Evolutionary conservation across 1,140 invertebrate species (phyloP).

Genomic region (Drosophila ficusphila): DNA sequence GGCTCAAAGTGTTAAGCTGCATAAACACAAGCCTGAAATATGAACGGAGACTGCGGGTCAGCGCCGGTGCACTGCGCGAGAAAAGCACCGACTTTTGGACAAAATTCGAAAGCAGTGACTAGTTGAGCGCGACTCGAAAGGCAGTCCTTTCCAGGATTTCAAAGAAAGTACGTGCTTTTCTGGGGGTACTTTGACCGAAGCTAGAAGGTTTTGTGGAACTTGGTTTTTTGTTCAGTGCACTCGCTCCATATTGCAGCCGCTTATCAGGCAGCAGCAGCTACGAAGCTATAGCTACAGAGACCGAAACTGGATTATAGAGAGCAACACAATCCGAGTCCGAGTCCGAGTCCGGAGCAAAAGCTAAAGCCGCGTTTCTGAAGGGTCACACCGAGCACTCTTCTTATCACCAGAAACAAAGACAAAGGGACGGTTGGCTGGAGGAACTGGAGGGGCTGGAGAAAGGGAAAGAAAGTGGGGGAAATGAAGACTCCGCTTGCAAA

Average conservation of each 20-base stretch:
- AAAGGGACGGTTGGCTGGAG: not conserved
- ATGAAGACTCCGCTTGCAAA: not conserved
- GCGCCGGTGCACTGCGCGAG: slow-evolving; percentile 4
- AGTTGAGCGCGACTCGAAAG: not conserved
- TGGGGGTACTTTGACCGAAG: too few species aligned
- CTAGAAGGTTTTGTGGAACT: too few species aligned
- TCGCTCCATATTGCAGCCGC: slow-evolving; percentile 47
- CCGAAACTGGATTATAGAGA: not conserved
- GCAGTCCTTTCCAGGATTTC: too few species aligned
- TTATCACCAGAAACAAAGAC: slow-evolving; percentile 52
- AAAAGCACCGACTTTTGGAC: too few species aligned
- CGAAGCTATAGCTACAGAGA: not conserved
- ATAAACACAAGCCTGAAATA: slow-evolving; percentile 71
- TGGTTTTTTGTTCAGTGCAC: slow-evolving; percentile 6
- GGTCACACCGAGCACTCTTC: slow-evolving; percentile 36
- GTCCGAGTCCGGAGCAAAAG: not conserved
- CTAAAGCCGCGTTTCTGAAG: slow-evolving; percentile 2
- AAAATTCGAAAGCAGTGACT: not conserved
- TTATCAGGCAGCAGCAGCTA: slow-evolving; percentile 63
- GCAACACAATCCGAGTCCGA: slow-evolving; percentile 12
- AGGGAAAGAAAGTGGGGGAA: not conserved
- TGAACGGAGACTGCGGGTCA: slow-evolving; percentile 35
- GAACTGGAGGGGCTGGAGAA: not conserved
- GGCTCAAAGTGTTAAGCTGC: slow-evolving; percentile 70
- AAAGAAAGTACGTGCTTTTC: not conserved